These are phyloP conservation scores for Mycalesis mineus DNA, from an alignment of 2,888 invertebrate species.

Conservation along the genomic window DNA sequence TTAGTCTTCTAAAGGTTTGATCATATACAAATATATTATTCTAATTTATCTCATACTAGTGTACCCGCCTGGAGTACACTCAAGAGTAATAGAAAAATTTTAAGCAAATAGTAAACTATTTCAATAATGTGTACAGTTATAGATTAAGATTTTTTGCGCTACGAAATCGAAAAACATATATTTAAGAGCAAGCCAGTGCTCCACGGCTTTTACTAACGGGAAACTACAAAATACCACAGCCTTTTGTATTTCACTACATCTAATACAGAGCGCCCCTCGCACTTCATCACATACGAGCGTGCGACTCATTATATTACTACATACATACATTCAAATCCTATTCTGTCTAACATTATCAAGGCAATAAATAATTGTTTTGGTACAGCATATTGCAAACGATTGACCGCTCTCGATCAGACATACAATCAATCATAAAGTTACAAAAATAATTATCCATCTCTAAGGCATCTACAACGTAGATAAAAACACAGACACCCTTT, in stretches of 20 bases:
- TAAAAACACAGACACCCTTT: too few relatives aligned
- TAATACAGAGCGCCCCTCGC: not conserved
- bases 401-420: too few relatives aligned
- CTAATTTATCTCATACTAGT: not conserved
- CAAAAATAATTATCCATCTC: too few relatives aligned
- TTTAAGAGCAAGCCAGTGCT: not conserved
- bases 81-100: too few relatives aligned
- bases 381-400: not conserved
- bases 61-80: too few relatives aligned
- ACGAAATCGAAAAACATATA: too few relatives aligned
- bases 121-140: too few relatives aligned
- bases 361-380: constrained; percentile 4
- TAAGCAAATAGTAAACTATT: too few relatives aligned
- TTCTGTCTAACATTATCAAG: not conserved
- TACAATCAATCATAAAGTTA: too few relatives aligned
- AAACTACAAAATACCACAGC: not conserved
- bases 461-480: too few relatives aligned
- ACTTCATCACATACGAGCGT: not conserved
- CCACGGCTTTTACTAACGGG: not conserved
- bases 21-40: not conserved
- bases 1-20: not conserved
- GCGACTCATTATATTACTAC: not conserved
- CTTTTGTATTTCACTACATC: not conserved
- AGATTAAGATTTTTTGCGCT: too few relatives aligned
- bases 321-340: not conserved